Evolutionary conservation across 2,797 vertebrate species (phyloP), one percentile per base, ranked within the genome.

Genomic region (Enteromius afrohamiltoni): DNA sequence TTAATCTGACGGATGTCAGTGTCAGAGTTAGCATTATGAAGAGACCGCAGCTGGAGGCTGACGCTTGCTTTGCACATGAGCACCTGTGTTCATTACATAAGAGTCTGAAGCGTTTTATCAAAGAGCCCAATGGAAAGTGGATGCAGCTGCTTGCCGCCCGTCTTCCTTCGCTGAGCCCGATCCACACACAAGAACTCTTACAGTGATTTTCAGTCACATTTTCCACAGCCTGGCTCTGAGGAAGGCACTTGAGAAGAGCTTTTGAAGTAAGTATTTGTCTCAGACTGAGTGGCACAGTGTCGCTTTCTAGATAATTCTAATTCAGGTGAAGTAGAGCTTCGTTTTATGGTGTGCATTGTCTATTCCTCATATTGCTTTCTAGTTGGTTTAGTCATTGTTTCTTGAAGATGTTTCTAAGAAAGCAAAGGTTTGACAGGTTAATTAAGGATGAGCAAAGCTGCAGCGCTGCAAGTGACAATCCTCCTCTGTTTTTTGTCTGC

Each of bases 131-230:
- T 49, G 64, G 53, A 78, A 74, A 88, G 79, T 83, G 76, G 76
- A 68, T 88, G 75, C 87, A 88, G 87, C 83, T 88, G 87, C 86
- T 85, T 80, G 45, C 69, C 75, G 67, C 82, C 53, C 79, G 86
- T 64, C 75, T 71, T 84, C 19, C 58, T 86, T 82, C 82, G 75
- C 42, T 70, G 58, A 80, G 79, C 37, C 40, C 64, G 19, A 62
- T 84, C 74, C 37, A 40, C 53, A n/a, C 67, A 65, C 78, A 60
- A 80, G 58, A 69, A 77, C 69, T 71, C 53, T 85, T 17, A 64
- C 49, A 37, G 64, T 80, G 79, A 45, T 62, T 49, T 45, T 47
- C 79, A 71, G 53, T 47, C 83, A 60, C 55, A 68, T 80, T 81
- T 55, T 81, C 51, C 65, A 76, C 17, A 34, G 75, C 55, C 51